phyloP scores from a whole-genome alignment of 2,888 invertebrate genomes.

The Pheosia tremula region DNA sequence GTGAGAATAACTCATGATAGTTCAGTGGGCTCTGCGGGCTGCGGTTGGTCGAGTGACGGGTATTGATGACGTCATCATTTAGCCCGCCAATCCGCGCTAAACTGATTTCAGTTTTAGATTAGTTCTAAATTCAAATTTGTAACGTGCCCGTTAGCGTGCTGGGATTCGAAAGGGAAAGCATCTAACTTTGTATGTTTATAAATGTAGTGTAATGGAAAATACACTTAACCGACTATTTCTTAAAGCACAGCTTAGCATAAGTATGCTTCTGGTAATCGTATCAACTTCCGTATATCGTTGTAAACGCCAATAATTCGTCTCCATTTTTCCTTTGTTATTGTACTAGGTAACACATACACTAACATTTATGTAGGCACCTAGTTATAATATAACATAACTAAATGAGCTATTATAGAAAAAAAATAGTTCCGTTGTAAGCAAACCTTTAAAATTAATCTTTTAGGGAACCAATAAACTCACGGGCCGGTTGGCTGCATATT shows the following conservation, averaged over 20 bases:
- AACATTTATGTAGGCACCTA: too few species aligned
- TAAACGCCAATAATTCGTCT: too few species aligned
- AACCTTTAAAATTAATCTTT: conserved; percentile 33
- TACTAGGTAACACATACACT: too few species aligned
- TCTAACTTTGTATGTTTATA: background rate
- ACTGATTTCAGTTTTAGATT: conserved; percentile 75
- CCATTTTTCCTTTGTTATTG: too few species aligned
- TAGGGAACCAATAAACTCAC: conserved; percentile 36
- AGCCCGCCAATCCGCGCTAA: conserved; percentile 71
- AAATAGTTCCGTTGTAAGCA: too few species aligned
- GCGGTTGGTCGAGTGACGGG: conserved; percentile 69
- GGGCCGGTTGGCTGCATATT: conserved; percentile 57
- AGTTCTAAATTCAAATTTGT: conserved; percentile 73
- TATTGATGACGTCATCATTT: conserved; percentile 80
- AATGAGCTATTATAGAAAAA: too few species aligned
- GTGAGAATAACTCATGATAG: conserved; percentile 45
- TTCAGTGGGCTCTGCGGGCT: conserved; percentile 44
- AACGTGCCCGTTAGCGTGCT: conserved; percentile 41
- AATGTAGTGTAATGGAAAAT: too few species aligned
- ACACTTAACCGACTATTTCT: too few species aligned
- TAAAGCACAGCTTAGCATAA: too few species aligned
- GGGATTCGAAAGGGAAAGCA: background rate
- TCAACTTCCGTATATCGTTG: too few species aligned
- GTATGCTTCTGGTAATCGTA: too few species aligned
- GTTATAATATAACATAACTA: too few species aligned